Evolutionary conservation across 2,113 vertebrate genomes (phyloP), one percentile per base, ranked within the genome.

Genomic region (Melierax canorus): DNA sequence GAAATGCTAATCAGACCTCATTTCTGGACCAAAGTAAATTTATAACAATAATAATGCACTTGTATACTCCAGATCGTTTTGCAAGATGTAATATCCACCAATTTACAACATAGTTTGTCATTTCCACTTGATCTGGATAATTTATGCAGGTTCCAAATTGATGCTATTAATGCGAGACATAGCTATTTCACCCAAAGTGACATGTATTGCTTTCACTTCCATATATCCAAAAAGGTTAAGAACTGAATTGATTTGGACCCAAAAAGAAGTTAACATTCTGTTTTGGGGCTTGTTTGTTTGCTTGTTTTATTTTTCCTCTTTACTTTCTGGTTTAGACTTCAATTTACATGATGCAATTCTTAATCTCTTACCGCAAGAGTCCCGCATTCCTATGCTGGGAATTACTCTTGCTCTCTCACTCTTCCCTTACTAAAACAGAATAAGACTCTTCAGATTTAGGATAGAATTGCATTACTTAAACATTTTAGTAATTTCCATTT

Each of bases 11-110:
- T 98, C 96, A 98, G 91, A 97, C 88, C 96, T 97, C 74, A 90
- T 97, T 98, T 97, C 93, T 97, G 84, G 94, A 98, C 96, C 97
- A 98, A 97, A 96, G 68, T 97, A 96, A 85, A 94, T 95, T 97
- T 94, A 94, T 90, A 91, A 91, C 81, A 96, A 86, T 86, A 96
- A 89, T 91, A 94, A 94, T 90, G 92, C 73, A 90, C 71, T 96
- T 92, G 86, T 92, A 76, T 50, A 55, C 63, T 97, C 84, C 97
- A 97, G 93, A 96, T 93, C 60, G 60, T 94, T 95, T 95, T 91
- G 55, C 43, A 97, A 97, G 89, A 94, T 89, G 74, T 82, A 97
- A 85, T 94, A 82, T 62, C 55, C 60, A 95, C 53, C 68, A 86
- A 80, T 97, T 97, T 91, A 93, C 91, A 87, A 93, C 43, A 34